Evolutionary conservation across 2,888 invertebrate species (phyloP).

Genomic region (Caenorhabditis zanzibari): DNA sequence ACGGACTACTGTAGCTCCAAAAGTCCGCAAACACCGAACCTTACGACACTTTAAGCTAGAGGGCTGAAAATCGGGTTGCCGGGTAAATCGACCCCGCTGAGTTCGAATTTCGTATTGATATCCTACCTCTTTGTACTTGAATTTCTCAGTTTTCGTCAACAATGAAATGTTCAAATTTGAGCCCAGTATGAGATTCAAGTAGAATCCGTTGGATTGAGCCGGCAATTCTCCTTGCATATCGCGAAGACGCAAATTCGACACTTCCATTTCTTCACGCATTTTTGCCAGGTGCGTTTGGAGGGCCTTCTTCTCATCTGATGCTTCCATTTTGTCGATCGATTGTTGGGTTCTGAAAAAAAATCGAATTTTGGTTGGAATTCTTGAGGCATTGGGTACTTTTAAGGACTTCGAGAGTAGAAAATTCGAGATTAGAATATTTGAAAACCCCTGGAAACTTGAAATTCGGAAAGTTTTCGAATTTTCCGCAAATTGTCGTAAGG

Average conservation of each 20-base stretch:
- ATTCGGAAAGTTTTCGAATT: too few species aligned
- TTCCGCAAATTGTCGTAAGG: too few species aligned
- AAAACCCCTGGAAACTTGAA: too few species aligned
- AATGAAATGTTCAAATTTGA: slow-evolving; percentile 29
- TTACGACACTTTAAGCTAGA: not conserved
- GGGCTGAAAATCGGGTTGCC: not conserved
- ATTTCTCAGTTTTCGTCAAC: slow-evolving; percentile 39
- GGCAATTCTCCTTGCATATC: slow-evolving; percentile 96
- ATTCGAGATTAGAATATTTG: too few species aligned
- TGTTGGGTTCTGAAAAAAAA: slow-evolving; percentile 63
- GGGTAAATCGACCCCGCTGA: not conserved
- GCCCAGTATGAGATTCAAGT: slow-evolving; percentile 95
- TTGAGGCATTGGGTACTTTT: too few species aligned
- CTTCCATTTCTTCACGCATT: slow-evolving; percentile 60
- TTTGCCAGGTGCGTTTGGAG: not conserved
- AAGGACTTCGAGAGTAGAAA: too few species aligned
- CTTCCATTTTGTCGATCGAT: slow-evolving; percentile 30
- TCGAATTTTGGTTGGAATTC: slow-evolving; percentile 10
- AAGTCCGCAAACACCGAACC: slow-evolving; percentile 25
- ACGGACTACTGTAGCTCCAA: slow-evolving; percentile 11
- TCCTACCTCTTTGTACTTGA: slow-evolving; percentile 74
- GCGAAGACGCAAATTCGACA: slow-evolving; percentile 63
- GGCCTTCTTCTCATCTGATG: slow-evolving; percentile 8
- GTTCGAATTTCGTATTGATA: slow-evolving; percentile 2
- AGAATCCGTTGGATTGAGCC: slow-evolving; percentile 90